These are phyloP conservation scores for Pecten maximus DNA, from an alignment of 2,888 invertebrate genomes.

Conservation along the genomic window DNA sequence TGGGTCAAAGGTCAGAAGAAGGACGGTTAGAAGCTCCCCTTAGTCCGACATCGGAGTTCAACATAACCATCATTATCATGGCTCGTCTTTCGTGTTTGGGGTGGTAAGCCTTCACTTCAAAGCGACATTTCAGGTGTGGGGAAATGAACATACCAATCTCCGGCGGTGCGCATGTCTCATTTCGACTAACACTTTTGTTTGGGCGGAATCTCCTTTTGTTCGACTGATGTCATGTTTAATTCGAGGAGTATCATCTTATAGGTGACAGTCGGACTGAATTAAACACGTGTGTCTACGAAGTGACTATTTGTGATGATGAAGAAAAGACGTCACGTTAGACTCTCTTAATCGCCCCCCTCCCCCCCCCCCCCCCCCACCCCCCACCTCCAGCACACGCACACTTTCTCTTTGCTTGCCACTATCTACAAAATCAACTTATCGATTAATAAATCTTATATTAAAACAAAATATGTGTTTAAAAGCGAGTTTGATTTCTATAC, in stretches of 20 bases:
- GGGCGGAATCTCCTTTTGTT: not conserved
- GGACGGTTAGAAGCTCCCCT: conserved; percentile 14
- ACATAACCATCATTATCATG: not conserved
- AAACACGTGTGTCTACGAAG: not conserved
- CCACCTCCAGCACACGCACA: too few species aligned
- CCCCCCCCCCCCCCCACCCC: too few species aligned
- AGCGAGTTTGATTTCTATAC: too few species aligned
- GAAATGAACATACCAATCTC: not conserved
- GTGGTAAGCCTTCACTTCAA: not conserved
- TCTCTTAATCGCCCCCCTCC: too few species aligned
- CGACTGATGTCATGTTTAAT: not conserved
- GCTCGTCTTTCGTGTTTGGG: not conserved
- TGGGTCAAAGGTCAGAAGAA: not conserved
- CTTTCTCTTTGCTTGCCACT: too few species aligned
- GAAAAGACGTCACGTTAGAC: too few species aligned
- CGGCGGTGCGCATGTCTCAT: conserved; percentile 10
- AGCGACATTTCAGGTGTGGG: conserved; percentile 1
- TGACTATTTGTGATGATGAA: not conserved
- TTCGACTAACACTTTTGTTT: conserved; percentile 29
- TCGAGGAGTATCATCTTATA: not conserved
- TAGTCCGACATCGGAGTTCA: not conserved
- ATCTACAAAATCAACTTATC: too few species aligned
- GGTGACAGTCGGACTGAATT: not conserved
- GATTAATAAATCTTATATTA: too few species aligned
- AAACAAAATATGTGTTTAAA: too few species aligned